phyloP scores from a whole-genome alignment of 2,113 vertebrate genomes.

The Melanotaenia duboulayi region DNA sequence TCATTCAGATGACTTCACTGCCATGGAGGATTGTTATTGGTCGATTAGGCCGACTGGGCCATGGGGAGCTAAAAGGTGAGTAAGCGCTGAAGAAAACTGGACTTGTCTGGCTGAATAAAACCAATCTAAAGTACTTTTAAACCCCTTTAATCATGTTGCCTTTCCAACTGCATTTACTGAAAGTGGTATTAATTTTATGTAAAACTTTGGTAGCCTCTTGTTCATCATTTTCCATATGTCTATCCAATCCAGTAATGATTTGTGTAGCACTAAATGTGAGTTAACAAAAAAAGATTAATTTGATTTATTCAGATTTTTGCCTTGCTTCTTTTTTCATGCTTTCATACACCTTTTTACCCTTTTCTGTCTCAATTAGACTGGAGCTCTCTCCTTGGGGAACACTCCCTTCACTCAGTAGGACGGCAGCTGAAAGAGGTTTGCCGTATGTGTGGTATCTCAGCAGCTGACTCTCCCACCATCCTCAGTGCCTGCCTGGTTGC shows the following conservation, averaged over 20 bases:
- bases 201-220: too few species aligned
- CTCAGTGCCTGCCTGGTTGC: constrained; percentile 98
- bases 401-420: constrained; percentile 94
- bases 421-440: constrained; percentile 95
- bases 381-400: constrained; percentile 95
- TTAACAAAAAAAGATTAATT: too few species aligned
- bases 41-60: constrained; percentile 93
- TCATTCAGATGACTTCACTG: constrained; percentile 96
- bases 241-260: too few species aligned
- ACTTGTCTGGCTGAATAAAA: neutral
- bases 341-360: neutral
- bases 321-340: neutral
- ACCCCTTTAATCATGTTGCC: neutral
- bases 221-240: too few species aligned
- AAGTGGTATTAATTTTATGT: neutral
- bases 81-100: neutral
- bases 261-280: too few species aligned
- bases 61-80: constrained; percentile 95
- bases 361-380: constrained; percentile 85
- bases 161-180: neutral
- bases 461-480: constrained; percentile 93
- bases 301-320: too few species aligned
- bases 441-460: constrained; percentile 94
- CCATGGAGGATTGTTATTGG: constrained; percentile 98
- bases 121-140: neutral